phyloP scores from a whole-genome alignment of 2,113 vertebrate species.

The Triplophysa tibetana region DNA sequence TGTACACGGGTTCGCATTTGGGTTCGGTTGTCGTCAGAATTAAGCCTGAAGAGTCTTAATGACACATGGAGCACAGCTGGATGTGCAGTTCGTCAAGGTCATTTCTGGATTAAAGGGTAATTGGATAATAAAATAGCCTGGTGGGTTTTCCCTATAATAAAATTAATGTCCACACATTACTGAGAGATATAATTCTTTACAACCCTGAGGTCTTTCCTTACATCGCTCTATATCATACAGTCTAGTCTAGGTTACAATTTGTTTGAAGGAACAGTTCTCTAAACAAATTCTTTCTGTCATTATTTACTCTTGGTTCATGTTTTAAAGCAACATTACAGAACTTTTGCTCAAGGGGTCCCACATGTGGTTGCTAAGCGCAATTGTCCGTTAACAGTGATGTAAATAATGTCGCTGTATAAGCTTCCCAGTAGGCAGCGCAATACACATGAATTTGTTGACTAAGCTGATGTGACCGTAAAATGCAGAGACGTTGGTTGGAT shows the following conservation, averaged over 20 bases:
- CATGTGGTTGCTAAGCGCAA: no score
- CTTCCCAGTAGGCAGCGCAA: no score
- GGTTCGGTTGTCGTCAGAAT: constrained; percentile 68
- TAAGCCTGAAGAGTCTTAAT: constrained; percentile 30
- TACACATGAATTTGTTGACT: no score
- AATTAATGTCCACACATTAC: constrained; percentile 62
- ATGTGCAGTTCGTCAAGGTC: constrained; percentile 66
- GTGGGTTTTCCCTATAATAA: constrained; percentile 63
- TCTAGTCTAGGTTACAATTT: background rate
- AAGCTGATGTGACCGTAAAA: no score
- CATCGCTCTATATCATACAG: constrained; percentile 56
- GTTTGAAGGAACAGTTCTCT: no score
- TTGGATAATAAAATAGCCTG: constrained; percentile 64
- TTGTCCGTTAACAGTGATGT: no score
- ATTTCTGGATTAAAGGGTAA: constrained; percentile 65
- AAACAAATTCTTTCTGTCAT: no score
- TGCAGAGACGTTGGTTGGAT: no score
- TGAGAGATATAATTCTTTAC: constrained; percentile 56
- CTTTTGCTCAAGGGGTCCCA: no score
- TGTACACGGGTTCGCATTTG: constrained; percentile 21
- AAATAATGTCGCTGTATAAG: no score
- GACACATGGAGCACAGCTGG: constrained; percentile 64
- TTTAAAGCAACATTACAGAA: no score
- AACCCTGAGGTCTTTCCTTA: constrained; percentile 27
- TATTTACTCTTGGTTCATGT: no score